A percentile compares a stretch with the other conserved stretches of the same genome.
Evolutionary conservation across 1,140 invertebrate species (phyloP).

Genomic region (Schmidtea mediterranea): DNA sequence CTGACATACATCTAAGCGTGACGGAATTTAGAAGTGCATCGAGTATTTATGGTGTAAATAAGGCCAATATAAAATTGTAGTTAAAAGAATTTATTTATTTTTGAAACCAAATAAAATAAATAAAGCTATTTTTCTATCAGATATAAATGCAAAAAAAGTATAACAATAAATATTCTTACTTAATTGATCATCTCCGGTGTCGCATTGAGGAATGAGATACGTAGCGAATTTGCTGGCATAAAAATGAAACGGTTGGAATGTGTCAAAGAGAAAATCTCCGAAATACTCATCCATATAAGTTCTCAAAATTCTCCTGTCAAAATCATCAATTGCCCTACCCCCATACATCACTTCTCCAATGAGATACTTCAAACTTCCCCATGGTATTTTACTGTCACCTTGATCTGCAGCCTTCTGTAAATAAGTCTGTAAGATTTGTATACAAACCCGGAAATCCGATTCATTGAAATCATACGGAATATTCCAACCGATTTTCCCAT

Average conservation of each 20-base stretch:
- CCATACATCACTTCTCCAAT: constrained; percentile 88
- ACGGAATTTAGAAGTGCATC: no score
- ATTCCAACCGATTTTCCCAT: constrained; percentile 74
- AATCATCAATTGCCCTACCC: constrained; percentile 58
- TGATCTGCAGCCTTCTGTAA: constrained; percentile 26
- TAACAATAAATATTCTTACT: no score
- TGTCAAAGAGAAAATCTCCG: constrained; percentile 65
- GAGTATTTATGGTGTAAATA: no score
- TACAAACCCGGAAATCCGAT: constrained; percentile 58
- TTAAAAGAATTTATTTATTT: no score
- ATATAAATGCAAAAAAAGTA: no score
- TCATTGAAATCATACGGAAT: constrained; percentile 69
- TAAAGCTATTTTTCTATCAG: no score
- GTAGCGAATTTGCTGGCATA: constrained; percentile 44
- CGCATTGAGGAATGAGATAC: constrained; percentile 39
- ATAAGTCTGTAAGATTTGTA: constrained; percentile 52
- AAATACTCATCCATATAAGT: constrained; percentile 75
- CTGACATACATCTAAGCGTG: no score
- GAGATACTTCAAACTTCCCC: constrained; percentile 69
- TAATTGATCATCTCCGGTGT: background rate
- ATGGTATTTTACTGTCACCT: constrained; percentile 51
- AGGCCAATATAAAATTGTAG: no score
- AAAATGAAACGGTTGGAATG: constrained; percentile 61
- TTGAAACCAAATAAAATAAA: no score
- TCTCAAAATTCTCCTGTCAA: constrained; percentile 50